Conservation (phyloP, 2,113 vertebrate species). For the Thomomys bottae region DNA sequence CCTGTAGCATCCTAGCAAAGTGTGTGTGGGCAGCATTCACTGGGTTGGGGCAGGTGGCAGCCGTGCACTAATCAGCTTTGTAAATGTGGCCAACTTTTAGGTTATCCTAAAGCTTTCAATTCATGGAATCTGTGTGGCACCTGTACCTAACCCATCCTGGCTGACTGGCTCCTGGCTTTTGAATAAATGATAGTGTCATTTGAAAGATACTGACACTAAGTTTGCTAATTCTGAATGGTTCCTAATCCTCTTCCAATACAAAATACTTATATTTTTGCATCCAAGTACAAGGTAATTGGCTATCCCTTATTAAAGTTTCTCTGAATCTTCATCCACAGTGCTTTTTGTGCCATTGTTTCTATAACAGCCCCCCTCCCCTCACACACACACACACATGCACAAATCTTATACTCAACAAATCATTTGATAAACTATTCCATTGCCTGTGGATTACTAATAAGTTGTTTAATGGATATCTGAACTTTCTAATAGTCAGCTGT, state of each 20-base stretch:
- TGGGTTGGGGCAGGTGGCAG: rapidly evolving
- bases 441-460: not conserved
- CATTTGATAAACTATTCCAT: not conserved
- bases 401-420: conserved; percentile 22
- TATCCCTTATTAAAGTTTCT: not conserved
- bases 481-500: too few relatives aligned
- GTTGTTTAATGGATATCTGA: not conserved
- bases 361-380: not conserved
- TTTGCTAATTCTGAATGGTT: not conserved
- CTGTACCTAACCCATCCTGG: not conserved
- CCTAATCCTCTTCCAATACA: not conserved
- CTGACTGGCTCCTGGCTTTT: not conserved
- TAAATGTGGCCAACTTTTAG: not conserved
- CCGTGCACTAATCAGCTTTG: not conserved
- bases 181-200: not conserved
- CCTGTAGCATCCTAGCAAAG: not conserved
- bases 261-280: not conserved
- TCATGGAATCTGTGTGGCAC: not conserved
- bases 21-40: too few relatives aligned
- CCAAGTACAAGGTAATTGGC: not conserved
- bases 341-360: not conserved
- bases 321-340: not conserved
- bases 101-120: not conserved
- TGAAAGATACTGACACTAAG: not conserved
- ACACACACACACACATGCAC: not conserved